Evolutionary conservation across 1,140 invertebrate genomes (phyloP).

Genomic region (Macrocentrus cingulum): DNA sequence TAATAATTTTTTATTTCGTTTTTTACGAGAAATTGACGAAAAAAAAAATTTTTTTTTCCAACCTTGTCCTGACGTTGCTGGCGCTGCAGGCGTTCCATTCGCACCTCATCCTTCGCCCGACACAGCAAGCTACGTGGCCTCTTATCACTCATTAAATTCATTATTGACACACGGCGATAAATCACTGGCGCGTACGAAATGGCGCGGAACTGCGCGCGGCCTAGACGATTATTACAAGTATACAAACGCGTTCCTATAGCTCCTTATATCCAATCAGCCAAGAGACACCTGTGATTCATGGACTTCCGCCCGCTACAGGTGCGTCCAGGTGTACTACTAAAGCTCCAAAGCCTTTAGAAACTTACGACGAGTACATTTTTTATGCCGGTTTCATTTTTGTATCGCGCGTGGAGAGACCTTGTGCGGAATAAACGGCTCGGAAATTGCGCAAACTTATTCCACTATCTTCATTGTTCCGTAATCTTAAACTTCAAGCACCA

Average conservation of each 20-base stretch:
- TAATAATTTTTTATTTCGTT: too few species aligned
- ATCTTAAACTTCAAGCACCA: background rate
- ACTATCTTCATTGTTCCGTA: background rate
- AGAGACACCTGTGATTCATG: constrained; percentile 40
- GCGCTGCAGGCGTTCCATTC: constrained; percentile 44
- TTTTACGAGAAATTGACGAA: too few species aligned
- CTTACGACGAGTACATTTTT: background rate
- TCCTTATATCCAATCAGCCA: constrained; percentile 33
- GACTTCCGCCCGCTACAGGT: constrained; percentile 21
- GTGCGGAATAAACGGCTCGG: constrained; percentile 4
- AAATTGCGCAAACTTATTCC: constrained; percentile 12
- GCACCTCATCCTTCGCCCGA: constrained; percentile 50
- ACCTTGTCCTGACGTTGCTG: constrained; percentile 51
- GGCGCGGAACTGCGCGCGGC: too few species aligned
- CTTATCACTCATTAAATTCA: constrained; percentile 13
- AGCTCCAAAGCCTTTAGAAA: background rate
- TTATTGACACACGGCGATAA: background rate
- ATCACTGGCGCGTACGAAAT: too few species aligned
- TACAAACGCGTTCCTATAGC: too few species aligned
- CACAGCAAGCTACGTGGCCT: constrained; percentile 39
- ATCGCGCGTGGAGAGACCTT: background rate
- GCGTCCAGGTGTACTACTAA: constrained; percentile 7
- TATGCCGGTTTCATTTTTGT: background rate
- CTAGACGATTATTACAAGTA: too few species aligned
- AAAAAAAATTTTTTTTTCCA: too few species aligned